A percentile compares a stretch with the other conserved stretches of the same genome.
phyloP scores from a whole-genome alignment of 1,140 invertebrate genomes.

The Papilio machaon region DNA sequence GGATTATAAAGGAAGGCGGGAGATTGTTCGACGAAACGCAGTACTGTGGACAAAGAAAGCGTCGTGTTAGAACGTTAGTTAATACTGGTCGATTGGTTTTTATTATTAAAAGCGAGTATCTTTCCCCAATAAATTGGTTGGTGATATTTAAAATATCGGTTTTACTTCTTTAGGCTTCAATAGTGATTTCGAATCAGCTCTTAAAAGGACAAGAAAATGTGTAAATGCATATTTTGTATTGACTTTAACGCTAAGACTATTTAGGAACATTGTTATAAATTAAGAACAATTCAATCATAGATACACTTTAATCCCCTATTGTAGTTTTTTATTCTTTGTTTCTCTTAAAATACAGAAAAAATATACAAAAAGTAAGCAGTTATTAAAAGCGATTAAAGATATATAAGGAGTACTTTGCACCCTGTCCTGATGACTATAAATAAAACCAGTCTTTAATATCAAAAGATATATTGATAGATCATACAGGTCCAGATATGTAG shows the following conservation, averaged over 20 bases:
- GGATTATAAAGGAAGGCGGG: slow-evolving; percentile 48
- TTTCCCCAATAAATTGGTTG: background rate
- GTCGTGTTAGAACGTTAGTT: slow-evolving; percentile 16
- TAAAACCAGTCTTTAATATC: slow-evolving; percentile 7
- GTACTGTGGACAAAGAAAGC: slow-evolving; percentile 37
- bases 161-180: too few relatives aligned
- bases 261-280: background rate
- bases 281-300: background rate
- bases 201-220: too few relatives aligned
- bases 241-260: background rate
- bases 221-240: too few relatives aligned
- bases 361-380: background rate
- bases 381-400: slow-evolving; percentile 12
- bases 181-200: too few relatives aligned
- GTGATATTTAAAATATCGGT: background rate
- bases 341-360: background rate
- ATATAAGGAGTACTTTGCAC: slow-evolving; percentile 6
- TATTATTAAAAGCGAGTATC: background rate
- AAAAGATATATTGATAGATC: slow-evolving; percentile 26
- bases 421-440: background rate
- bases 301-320: background rate
- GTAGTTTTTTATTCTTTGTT: background rate
- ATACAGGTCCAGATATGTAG: slow-evolving; percentile 11
- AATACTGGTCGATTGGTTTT: background rate
- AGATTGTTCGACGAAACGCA: slow-evolving; percentile 55